Conservation (phyloP, 2,797 vertebrate genomes). For the Phalloptychus januarius region DNA sequence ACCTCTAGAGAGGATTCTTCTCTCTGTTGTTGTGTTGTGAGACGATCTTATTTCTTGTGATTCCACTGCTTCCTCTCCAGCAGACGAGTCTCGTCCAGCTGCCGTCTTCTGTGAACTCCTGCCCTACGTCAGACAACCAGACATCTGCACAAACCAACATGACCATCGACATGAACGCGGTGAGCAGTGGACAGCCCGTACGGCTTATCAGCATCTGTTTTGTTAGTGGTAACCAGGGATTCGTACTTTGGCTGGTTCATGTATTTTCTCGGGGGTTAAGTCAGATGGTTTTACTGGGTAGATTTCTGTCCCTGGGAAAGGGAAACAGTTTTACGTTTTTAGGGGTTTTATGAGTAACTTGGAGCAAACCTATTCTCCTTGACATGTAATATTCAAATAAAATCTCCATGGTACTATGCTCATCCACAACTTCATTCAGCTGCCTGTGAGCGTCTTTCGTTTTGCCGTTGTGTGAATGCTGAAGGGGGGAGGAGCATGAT, state of each 20-base stretch:
- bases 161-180: constrained; percentile 89
- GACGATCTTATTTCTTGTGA: constrained; percentile 14
- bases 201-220: not conserved
- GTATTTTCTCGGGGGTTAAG: constrained; percentile 2
- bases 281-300: not conserved
- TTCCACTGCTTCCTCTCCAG: constrained; percentile 28
- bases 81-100: constrained; percentile 81
- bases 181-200: constrained; percentile 62
- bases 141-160: constrained; percentile 79
- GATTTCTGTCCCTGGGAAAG: not conserved
- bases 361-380: not conserved
- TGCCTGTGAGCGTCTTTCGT: not conserved
- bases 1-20: not conserved
- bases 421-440: not conserved
- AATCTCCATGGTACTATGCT: not conserved
- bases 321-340: not conserved
- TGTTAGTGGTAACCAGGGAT: not conserved
- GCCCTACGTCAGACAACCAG: constrained; percentile 83
- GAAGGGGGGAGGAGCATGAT: constrained; percentile 17
- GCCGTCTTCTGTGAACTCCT: constrained; percentile 79
- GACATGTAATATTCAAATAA: not conserved
- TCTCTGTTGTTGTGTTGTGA: not conserved
- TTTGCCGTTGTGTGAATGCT: not conserved
- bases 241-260: not conserved
- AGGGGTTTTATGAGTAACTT: not conserved